phyloP scores from a whole-genome alignment of 2,113 vertebrate genomes.

The Chunga burmeisteri region DNA sequence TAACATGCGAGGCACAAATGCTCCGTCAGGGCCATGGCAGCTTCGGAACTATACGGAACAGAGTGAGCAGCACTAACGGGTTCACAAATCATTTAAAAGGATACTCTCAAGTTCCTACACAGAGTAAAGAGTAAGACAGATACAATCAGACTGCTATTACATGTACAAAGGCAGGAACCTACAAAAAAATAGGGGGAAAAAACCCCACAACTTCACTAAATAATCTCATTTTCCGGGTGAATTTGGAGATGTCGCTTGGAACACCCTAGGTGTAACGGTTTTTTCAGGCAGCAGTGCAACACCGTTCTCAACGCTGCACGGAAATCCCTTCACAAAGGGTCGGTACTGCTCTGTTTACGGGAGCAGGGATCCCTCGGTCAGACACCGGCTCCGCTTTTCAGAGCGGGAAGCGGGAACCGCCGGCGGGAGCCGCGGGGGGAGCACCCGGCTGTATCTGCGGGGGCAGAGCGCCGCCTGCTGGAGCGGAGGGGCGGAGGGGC shows the following conservation, averaged over 20 bases:
- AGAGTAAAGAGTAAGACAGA: not conserved
- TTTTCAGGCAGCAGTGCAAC: fast-evolving
- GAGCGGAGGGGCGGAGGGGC: too few relatives aligned
- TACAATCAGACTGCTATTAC: not conserved
- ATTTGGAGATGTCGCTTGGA: not conserved
- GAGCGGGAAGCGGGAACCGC: not conserved
- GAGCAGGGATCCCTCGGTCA: fast-evolving
- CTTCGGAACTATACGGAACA: not conserved
- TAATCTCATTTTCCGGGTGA: not conserved
- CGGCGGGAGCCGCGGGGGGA: too few relatives aligned
- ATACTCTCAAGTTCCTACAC: not conserved
- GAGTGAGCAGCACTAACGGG: too few relatives aligned
- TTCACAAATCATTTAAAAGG: not conserved
- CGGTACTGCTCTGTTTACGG: fast-evolving
- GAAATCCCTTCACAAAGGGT: fast-evolving
- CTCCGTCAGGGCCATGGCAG: not conserved
- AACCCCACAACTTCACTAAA: too few relatives aligned
- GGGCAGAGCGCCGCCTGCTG: slow-evolving; percentile 15
- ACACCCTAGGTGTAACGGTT: fast-evolving
- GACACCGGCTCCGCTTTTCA: not conserved
- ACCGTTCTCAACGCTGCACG: fast-evolving
- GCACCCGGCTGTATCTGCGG: not conserved
- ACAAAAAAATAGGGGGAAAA: not conserved
- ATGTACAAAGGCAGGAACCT: not conserved
- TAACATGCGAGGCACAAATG: not conserved